These are phyloP conservation scores for Anabas testudineus DNA, from an alignment of 2,797 vertebrate genomes.

Conservation along the genomic window DNA sequence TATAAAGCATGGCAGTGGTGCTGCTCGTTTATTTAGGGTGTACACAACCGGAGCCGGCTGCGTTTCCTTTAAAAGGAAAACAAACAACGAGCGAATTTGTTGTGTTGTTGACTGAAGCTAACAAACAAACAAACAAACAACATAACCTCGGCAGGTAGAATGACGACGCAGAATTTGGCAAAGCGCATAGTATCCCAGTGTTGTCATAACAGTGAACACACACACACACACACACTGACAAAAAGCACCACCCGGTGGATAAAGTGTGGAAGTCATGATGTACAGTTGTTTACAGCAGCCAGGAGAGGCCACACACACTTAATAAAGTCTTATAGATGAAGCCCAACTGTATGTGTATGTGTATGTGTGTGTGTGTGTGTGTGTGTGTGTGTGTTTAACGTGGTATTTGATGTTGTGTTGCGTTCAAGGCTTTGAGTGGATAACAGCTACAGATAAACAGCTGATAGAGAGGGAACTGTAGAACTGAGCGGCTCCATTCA, in stretches of 20 bases:
- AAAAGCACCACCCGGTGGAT: slow-evolving; percentile 66
- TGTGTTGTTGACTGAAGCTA: neutral
- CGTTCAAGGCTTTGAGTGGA: neutral
- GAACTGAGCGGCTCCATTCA: neutral
- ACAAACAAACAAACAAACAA: neutral
- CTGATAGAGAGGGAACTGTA: neutral
- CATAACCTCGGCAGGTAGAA: slow-evolving; percentile 2
- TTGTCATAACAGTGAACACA: slow-evolving; percentile 23
- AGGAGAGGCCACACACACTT: neutral
- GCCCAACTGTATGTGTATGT: no score
- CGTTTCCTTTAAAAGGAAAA: neutral
- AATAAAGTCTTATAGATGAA: neutral
- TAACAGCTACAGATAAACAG: neutral
- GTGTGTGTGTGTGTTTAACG: no score
- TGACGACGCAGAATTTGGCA: slow-evolving; percentile 55
- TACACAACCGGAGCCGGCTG: neutral
- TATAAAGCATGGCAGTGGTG: slow-evolving; percentile 13
- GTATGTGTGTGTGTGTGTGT: no score
- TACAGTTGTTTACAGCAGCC: neutral
- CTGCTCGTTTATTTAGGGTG: neutral
- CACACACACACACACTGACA: slow-evolving; percentile 17
- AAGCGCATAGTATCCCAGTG: slow-evolving; percentile 24
- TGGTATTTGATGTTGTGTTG: no score
- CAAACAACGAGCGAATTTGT: fast-evolving
- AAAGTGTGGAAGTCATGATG: neutral